phyloP scores from a whole-genome alignment of 2,888 invertebrate genomes.

The Geophilus truncorum region DNA sequence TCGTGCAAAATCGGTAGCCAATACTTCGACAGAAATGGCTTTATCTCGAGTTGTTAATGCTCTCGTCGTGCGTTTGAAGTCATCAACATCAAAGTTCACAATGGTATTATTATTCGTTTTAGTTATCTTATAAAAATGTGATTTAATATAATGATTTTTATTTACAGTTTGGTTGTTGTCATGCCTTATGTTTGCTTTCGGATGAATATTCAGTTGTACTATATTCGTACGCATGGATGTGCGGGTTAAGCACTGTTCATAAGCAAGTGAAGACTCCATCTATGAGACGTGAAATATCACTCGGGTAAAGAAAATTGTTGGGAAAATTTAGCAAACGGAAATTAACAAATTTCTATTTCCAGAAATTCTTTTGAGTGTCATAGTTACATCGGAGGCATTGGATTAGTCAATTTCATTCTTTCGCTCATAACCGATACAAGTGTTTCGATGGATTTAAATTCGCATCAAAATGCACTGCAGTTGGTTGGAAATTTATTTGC shows the following conservation, averaged over 20 bases:
- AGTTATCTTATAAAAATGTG: not conserved
- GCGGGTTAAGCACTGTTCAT: conserved; percentile 43
- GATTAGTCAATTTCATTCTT: conserved; percentile 49
- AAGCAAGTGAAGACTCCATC: not conserved
- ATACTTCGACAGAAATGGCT: conserved; percentile 51
- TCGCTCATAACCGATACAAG: conserved; percentile 53
- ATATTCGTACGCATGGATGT: conserved; percentile 64
- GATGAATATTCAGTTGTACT: conserved; percentile 62
- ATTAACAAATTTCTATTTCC: not conserved
- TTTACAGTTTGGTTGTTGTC: conserved; percentile 60
- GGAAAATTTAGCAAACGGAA: not conserved
- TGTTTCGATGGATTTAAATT: conserved; percentile 55
- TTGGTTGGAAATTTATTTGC: conserved; percentile 58
- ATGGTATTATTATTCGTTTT: conserved; percentile 54
- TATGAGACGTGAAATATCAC: not conserved
- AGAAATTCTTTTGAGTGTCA: not conserved
- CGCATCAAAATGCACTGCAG: conserved; percentile 52
- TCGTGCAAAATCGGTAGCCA: conserved; percentile 35
- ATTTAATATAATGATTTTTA: too few relatives aligned
- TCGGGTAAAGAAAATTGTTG: not conserved
- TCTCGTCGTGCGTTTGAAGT: conserved; percentile 55
- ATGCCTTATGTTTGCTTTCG: conserved; percentile 63
- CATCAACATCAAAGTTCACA: conserved; percentile 62
- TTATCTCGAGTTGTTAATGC: conserved; percentile 57
- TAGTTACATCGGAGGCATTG: conserved; percentile 34